Evolutionary conservation across 2,797 vertebrate genomes (phyloP).

Genomic region (Sebastes diaconus): DNA sequence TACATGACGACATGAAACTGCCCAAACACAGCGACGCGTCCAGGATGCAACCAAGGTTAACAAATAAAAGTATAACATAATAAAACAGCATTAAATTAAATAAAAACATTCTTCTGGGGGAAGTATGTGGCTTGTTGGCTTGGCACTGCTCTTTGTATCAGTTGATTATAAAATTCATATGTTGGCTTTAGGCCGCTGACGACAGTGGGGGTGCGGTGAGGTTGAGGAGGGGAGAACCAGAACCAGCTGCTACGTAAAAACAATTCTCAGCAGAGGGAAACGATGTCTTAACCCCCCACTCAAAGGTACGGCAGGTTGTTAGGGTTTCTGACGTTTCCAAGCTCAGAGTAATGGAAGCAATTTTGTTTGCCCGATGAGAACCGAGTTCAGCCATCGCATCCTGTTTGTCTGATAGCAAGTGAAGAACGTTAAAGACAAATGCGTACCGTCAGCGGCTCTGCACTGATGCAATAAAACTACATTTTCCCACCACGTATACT

Average conservation of each 20-base stretch:
- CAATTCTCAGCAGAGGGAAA: conserved; percentile 60
- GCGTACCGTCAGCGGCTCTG: conserved; percentile 11
- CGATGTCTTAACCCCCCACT: conserved; percentile 58
- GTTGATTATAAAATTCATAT: conserved; percentile 70
- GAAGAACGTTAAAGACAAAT: conserved; percentile 33
- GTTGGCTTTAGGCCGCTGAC: conserved; percentile 57
- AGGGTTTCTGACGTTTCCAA: conserved; percentile 60
- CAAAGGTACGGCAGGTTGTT: conserved; percentile 61
- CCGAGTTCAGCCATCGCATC: conserved; percentile 47
- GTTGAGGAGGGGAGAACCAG: conserved; percentile 47
- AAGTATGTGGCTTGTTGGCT: conserved; percentile 41
- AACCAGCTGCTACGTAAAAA: conserved; percentile 74
- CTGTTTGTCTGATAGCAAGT: conserved; percentile 40
- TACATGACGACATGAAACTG: not conserved
- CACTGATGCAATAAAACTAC: conserved; percentile 8
- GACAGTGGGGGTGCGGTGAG: not conserved
- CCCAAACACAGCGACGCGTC: not conserved
- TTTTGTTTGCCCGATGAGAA: conserved; percentile 40
- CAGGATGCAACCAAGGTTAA: not conserved
- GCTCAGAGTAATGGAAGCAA: conserved; percentile 59
- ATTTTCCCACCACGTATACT: not conserved
- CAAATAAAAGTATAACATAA: not conserved
- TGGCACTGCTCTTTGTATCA: conserved; percentile 53
- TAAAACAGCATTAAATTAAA: conserved; percentile 22
- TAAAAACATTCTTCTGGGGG: conserved; percentile 31